Evolutionary conservation across 1,140 invertebrate species (phyloP), one percentile per base, ranked within the genome.

Genomic region (Zaprionus taronus): DNA sequence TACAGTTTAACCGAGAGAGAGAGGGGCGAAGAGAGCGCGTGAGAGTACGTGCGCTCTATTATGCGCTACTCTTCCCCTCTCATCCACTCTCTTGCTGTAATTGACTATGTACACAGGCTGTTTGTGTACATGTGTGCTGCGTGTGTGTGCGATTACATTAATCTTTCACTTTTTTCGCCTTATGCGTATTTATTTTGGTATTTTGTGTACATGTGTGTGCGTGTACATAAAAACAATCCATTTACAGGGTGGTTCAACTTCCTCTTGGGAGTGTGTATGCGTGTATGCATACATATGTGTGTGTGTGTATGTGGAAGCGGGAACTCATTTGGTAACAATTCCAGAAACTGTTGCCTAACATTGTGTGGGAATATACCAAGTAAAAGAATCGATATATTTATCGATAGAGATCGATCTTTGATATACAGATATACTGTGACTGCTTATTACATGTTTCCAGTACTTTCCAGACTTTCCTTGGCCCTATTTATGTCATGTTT

Each of bases 161-260:
- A 87, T 87, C 84, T 87, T 87, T 89, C 78, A 89, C 80, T 87
- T 89, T 89, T 86, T 78, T 79, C 64, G 68, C 69, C 66, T 86
- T 83, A 84, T 74, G 81, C 72, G 84, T 87, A 89, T 87, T 87
- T 87, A 89, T 89, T 89, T 87, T 90, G 75, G 85, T 87, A 87
- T 71, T 66, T 67, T 47, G 26, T 20, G 47, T 68, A n/a, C 38
- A 26, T 57, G n/a, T 58, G 58, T 67, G 51, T 62, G 41, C 63
- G 72, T 64, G n/a, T 76, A 67, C 80, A 89, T 87, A 87, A 89
- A 79, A 87, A 89, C 83, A 89, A 86, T 75, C 71, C 77, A 68
- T 68, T 74, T 81, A 87, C 84, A 87, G 83, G 84, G 84, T 87
- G 83, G 69, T 51, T n/a, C 61, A 64, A 49, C 49, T 55, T 77